Base-by-base conservation (phyloP, 2,888 invertebrate species). In the Synergus laeviventris region DNA sequence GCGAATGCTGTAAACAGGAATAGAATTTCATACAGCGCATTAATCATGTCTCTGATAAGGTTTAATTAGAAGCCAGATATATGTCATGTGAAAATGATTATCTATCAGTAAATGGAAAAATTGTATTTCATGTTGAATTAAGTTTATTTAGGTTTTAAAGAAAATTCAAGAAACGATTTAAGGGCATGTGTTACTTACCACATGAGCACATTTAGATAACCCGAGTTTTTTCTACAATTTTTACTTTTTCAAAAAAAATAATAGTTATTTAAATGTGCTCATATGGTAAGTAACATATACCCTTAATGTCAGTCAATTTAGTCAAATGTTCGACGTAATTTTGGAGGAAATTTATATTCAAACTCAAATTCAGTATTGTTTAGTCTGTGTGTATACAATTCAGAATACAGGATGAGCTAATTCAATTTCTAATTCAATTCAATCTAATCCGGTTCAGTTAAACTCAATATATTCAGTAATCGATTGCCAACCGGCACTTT, bases 381-480 rank as follows among this genome's bases (percentile, higher is more conserved):
- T 11, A 42, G 64, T 64, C 8, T 16, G 24, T 49, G 36, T 31
- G 7, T n/a, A 70, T 24, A 36, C 49, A 70, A 49, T 70, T 42
- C 31, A 70, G 36, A 49, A n/a, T 49, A 36, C 31, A n/a, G 31
- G n/a, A n/a, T 49, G 49, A 70, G 31, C 31, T 70, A 36, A 70
- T 70, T 45, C 49, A 70, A 45, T 70, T 56, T 70, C 31, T 70
- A 70, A 70, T 70, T 49, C 31, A 70, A 70, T 49, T 36, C n/a
- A 49, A 2, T 49, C 31, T 70, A 70, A 70, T 70, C 49, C 11
- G 70, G n/a, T 49, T n/a, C 70, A 49, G 70, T 70, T 70, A 70
- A 31, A 70, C 11, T 70, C n/a, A 49, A 70, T 49, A 70, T 16
- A 70, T 70, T 36, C 70, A 49, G n/a, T 70, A 70, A 70, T 70